Base-by-base conservation (phyloP, 2,113 vertebrate species). In the Nycticebus coucang region DNA sequence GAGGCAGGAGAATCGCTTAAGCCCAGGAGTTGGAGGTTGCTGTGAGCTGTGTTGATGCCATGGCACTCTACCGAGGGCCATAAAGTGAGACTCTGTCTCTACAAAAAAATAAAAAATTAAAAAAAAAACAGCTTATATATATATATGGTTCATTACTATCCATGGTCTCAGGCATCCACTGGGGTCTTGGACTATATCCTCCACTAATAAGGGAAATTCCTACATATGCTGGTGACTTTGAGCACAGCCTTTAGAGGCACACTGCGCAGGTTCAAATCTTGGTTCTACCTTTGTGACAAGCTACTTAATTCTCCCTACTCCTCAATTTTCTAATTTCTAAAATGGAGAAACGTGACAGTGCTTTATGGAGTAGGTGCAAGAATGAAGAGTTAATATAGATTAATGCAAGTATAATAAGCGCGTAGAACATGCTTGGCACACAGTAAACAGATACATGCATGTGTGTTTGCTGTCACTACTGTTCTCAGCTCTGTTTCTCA, bases 391-490 rank as follows among this genome's bases (percentile, higher is more conserved):
- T n/a, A 41, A 69, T 41, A 5, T 7, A 35, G 41, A 7, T 37
- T 30, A 69, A 5, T n/a, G 14, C 13, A 19, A 28, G 7, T 35
- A 41, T 41, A 41, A 41, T 77, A 66, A 80, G 59, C 28, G 5
- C 11, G 57, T 71, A 37, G 37, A 71, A 45, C 0, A 0, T 14
- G 17, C 18, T 14, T 69, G 5, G 4, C n/a, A n/a, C 35, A 7
- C 9, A 37, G 59, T 81, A 93, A 68, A 13, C 30, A 64, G 24
- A 18, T 24, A 5, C 41, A 41, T 41, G 41, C 41, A 17, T 0
- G 0, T 45, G 3, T 71, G 62, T 68, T 66, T 82, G 24, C 72
- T 28, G 4, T 50, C 66, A 19, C 55, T 74, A 2, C 13, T 77
- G 4, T 3, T 26, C 17, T 55, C 15, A 5, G 24, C 12, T 21